Evolutionary conservation across 35 echinoderm and acorn worm genomes (phyloP), one percentile per base, ranked within the genome.

Genomic region (Heliocidaris tuberculata): DNA sequence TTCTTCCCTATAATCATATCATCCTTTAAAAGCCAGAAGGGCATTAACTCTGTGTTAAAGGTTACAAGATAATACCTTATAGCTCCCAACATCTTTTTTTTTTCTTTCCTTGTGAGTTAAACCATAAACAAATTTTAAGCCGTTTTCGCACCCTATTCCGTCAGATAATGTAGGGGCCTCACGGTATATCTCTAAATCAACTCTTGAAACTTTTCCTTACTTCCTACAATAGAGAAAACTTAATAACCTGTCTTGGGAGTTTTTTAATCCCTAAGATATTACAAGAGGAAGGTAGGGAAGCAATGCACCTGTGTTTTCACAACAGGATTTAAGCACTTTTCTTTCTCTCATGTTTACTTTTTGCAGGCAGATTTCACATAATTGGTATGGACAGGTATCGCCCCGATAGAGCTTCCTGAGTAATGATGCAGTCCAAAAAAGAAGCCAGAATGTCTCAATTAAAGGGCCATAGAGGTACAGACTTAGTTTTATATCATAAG

Each of bases 301-400:
- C 65, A 78, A 78, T 78, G 65, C 65, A 78, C 65, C 65, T 78
- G 65, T 78, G 21, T 78, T 78, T 78, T 78, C 65, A 78, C 21
- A 78, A 78, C 65, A 78, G 65, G 6, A 78, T 27, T 70, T 24
- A 6, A 70, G 60, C 60, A 70, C 60, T 70, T 78, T 78, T 21
- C 65, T 78, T 78, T 78, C 65, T 78, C 27, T 56, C 21, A 27
- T 78, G 21, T 78, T 78, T 78, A 78, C 17, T 7, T 78, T 17
- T 78, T 78, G 21, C 17, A 78, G 65, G 27, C 65, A 78, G 27
- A 24, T 78, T 78, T 78, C 65, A 78, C 65, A 7, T 78, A 78
- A 78, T 78, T 78, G 21, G 27, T 78, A 27, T 78, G 8, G 65
- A n/a, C 65, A 78, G 65, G 65, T 78, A 78, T 78, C 8, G 65